A percentile compares a stretch with the other conserved stretches of the same genome.
Conservation (phyloP, 2,113 vertebrate genomes). For the Alethe castanea region DNA sequence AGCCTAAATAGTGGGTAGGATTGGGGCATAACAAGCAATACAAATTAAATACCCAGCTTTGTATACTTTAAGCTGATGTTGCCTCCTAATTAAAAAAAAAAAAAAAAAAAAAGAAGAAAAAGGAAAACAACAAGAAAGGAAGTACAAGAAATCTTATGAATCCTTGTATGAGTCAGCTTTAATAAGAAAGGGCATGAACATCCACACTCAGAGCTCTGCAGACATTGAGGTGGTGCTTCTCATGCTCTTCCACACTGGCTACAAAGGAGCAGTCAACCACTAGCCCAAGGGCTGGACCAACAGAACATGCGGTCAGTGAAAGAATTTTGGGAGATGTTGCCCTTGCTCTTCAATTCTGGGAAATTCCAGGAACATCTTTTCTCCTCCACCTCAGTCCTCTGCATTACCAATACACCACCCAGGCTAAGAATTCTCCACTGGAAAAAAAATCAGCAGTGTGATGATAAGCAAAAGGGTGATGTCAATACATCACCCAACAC, state of each 20-base stretch:
- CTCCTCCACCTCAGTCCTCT: background rate
- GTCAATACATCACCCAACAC: background rate
- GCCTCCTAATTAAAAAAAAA: background rate
- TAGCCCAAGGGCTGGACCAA: background rate
- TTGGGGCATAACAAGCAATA: background rate
- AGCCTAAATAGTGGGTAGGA: background rate
- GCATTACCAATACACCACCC: background rate
- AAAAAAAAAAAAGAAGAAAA: too few species aligned
- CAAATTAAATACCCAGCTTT: background rate
- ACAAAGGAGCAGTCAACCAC: background rate
- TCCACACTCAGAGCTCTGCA: background rate
- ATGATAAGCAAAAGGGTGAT: background rate
- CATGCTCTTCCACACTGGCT: background rate
- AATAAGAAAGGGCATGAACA: background rate
- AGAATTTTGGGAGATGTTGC: background rate
- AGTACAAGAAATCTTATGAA: background rate
- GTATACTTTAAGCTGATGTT: background rate
- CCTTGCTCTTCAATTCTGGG: background rate
- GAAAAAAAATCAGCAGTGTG: background rate
- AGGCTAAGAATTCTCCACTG: background rate
- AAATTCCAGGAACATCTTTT: background rate
- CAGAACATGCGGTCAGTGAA: rapidly evolving
- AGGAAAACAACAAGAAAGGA: background rate
- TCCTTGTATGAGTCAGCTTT: background rate
- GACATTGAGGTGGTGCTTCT: background rate